A percentile compares a stretch with the other conserved stretches of the same genome.
phyloP scores from a whole-genome alignment of 2,113 vertebrate species.

The Cichladusa arquata region DNA sequence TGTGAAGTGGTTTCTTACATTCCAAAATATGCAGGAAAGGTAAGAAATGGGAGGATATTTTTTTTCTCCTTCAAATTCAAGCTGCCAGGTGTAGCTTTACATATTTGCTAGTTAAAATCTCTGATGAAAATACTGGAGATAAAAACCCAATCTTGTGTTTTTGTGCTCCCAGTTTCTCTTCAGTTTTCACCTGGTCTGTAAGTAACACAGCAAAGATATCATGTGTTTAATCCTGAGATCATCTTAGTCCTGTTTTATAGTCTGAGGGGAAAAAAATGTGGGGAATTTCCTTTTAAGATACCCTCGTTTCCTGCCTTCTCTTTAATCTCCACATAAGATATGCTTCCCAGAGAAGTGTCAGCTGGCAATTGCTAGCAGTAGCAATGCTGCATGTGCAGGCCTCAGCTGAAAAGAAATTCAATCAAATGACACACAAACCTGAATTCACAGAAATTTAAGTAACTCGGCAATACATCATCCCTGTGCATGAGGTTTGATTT shows the following conservation, averaged over 20 bases:
- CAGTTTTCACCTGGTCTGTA: neutral
- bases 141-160: neutral
- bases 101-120: neutral
- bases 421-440: neutral
- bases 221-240: neutral
- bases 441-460: neutral
- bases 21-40: neutral
- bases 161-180: neutral
- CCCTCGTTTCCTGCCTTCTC: conserved; percentile 7
- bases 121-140: neutral
- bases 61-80: neutral
- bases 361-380: neutral
- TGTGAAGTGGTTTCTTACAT: neutral
- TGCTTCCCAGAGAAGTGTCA: neutral
- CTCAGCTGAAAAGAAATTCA: neutral
- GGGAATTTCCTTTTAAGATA: conserved; percentile 47
- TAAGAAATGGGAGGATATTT: neutral
- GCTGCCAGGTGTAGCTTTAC: neutral
- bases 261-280: neutral
- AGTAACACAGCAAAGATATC: neutral
- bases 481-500: neutral
- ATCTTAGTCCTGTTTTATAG: neutral
- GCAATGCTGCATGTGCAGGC: neutral
- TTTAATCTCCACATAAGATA: conserved; percentile 9
- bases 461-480: neutral